These are phyloP conservation scores for Anableps anableps DNA, from an alignment of 2,797 vertebrate genomes.

Conservation along the genomic window DNA sequence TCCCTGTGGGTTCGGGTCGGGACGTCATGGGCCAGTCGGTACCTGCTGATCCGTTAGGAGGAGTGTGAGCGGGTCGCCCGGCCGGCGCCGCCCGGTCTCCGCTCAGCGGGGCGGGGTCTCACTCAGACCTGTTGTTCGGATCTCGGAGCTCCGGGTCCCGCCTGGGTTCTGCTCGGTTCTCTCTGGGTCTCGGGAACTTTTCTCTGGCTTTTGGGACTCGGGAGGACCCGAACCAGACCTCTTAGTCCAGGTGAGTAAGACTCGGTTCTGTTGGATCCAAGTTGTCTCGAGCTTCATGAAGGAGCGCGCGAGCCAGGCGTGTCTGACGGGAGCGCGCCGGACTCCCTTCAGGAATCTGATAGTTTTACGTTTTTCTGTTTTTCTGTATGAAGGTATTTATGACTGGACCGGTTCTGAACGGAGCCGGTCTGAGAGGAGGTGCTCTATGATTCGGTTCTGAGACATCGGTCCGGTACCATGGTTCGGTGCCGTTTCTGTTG, in stretches of 20 bases:
- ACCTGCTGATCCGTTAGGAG: background rate
- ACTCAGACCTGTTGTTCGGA: slow-evolving; percentile 68
- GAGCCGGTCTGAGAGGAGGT: accelerated
- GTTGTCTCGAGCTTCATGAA: slow-evolving; percentile 34
- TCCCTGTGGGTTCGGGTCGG: background rate
- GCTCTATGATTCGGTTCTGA: background rate
- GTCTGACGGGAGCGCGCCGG: slow-evolving; percentile 38
- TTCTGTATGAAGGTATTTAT: accelerated
- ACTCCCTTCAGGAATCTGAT: background rate
- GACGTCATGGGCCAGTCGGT: background rate
- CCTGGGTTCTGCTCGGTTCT: slow-evolving; percentile 9
- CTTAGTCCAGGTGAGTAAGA: slow-evolving; percentile 59
- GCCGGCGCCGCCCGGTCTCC: slow-evolving; percentile 26
- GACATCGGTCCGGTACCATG: accelerated
- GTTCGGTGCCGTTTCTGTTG: background rate
- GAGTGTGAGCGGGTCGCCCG: slow-evolving; percentile 6
- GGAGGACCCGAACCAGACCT: slow-evolving; percentile 20
- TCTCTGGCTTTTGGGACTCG: slow-evolving; percentile 10
- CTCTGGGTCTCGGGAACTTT: slow-evolving; percentile 29
- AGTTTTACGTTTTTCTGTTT: background rate
- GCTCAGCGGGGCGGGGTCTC: slow-evolving; percentile 53
- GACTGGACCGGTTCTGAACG: accelerated
- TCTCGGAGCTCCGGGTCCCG: slow-evolving; percentile 25
- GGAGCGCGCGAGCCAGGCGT: slow-evolving; percentile 49
- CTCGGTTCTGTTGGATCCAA: background rate